phyloP scores from a whole-genome alignment of 2,888 invertebrate species.

The Teleiodes luculella region DNA sequence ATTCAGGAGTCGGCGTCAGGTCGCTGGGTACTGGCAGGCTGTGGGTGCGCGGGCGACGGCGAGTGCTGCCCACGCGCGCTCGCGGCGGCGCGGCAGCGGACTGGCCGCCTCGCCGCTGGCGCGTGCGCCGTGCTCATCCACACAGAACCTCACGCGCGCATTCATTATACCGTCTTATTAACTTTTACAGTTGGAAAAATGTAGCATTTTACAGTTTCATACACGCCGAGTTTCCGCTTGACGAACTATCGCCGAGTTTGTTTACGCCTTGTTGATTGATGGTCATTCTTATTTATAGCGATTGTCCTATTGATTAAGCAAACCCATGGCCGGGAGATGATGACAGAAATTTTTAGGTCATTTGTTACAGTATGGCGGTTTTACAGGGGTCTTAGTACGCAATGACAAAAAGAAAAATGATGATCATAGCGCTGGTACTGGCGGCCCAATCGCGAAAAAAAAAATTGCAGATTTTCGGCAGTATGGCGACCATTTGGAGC shows the following conservation, averaged over 20 bases:
- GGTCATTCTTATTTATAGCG: too few relatives aligned
- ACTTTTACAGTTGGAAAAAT: conserved; percentile 66
- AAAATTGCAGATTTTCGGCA: too few relatives aligned
- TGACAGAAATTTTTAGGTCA: too few relatives aligned
- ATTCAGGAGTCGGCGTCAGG: background rate
- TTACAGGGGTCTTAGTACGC: too few relatives aligned
- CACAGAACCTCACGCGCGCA: conserved; percentile 55
- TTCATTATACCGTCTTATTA: conserved; percentile 58
- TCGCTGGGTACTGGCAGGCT: background rate
- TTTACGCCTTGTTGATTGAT: conserved; percentile 5
- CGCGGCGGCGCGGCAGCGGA: conserved; percentile 25
- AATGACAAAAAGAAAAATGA: too few relatives aligned
- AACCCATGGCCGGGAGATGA: too few relatives aligned
- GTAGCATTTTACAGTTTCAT: conserved; percentile 50
- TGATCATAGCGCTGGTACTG: too few relatives aligned
- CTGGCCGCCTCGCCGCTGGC: conserved; percentile 16
- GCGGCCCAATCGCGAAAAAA: too few relatives aligned
- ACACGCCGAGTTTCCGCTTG: conserved; percentile 52
- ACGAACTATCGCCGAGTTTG: conserved; percentile 30
- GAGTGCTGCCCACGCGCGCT: conserved; percentile 20
- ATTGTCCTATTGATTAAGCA: too few relatives aligned
- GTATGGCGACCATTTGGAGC: too few relatives aligned
- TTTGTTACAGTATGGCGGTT: too few relatives aligned
- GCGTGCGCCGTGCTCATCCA: conserved; percentile 41
- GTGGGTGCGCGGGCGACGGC: conserved; percentile 18